Conservation (phyloP, 2,888 invertebrate genomes). For the Heliconius charithonia region DNA sequence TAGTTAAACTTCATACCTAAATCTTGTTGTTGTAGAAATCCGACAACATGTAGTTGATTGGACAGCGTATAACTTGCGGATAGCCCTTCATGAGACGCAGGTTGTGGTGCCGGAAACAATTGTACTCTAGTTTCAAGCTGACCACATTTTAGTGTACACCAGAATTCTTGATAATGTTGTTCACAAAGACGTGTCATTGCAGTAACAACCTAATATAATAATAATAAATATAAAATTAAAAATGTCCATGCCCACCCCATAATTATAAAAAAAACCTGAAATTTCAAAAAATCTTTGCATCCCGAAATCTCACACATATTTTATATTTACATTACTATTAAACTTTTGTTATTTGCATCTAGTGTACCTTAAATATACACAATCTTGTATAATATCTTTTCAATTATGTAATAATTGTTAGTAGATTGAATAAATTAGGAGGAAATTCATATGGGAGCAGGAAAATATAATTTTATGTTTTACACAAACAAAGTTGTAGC, state of each 20-base stretch:
- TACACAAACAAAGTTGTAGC: neutral
- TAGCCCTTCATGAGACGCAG: slow-evolving; percentile 85
- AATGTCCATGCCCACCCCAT: no score
- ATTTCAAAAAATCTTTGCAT: no score
- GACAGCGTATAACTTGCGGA: slow-evolving; percentile 85
- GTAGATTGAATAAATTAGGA: no score
- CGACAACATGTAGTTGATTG: slow-evolving; percentile 91
- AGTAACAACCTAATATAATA: slow-evolving; percentile 59
- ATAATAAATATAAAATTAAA: neutral
- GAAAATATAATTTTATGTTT: neutral
- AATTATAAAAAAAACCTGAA: no score
- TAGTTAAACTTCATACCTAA: slow-evolving; percentile 76
- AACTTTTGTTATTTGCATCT: no score
- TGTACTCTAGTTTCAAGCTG: slow-evolving; percentile 75
- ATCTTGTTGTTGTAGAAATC: slow-evolving; percentile 94
- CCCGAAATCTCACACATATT: no score
- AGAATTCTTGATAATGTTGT: slow-evolving; percentile 76
- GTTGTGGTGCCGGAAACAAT: slow-evolving; percentile 79
- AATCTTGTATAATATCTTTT: no score
- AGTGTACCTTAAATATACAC: no score
- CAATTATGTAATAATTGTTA: no score
- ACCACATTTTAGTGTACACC: slow-evolving; percentile 77
- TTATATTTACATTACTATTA: no score
- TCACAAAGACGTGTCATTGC: slow-evolving; percentile 73
- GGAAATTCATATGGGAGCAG: neutral